Conservation (phyloP, 2,888 invertebrate species). For the Miltochrista miniata region DNA sequence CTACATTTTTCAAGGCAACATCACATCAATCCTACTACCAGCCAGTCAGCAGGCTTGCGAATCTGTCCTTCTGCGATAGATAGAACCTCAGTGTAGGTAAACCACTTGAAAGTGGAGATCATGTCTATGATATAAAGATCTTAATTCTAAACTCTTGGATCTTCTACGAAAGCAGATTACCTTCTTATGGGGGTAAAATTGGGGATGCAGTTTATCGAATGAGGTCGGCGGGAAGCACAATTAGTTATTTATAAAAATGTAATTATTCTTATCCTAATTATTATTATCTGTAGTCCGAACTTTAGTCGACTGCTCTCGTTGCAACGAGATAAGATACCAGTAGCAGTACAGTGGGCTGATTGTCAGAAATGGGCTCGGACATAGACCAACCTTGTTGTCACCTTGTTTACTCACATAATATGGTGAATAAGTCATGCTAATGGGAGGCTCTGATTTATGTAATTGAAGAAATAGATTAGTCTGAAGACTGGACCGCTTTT, state of each 20-base stretch:
- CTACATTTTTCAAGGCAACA: no score
- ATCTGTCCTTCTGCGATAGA: no score
- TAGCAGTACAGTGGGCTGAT: not conserved
- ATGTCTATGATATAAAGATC: no score
- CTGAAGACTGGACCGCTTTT: not conserved
- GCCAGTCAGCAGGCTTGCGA: no score
- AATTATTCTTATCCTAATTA: not conserved
- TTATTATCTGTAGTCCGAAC: conserved; percentile 1
- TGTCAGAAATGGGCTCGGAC: not conserved
- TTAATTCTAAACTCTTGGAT: no score
- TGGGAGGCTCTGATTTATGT: not conserved
- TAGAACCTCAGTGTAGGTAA: no score
- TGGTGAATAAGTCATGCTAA: not conserved
- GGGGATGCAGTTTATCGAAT: no score
- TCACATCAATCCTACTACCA: no score
- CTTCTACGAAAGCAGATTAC: no score
- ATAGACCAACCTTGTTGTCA: not conserved
- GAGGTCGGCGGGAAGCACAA: no score
- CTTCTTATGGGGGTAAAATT: no score
- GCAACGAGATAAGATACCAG: not conserved
- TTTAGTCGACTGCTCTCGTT: not conserved
- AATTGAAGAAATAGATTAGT: not conserved
- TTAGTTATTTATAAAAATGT: not conserved
- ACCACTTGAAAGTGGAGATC: no score
- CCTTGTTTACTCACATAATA: not conserved